Evolutionary conservation across 2,797 vertebrate genomes (phyloP).

Genomic region (Rhyacichthys aspro): DNA sequence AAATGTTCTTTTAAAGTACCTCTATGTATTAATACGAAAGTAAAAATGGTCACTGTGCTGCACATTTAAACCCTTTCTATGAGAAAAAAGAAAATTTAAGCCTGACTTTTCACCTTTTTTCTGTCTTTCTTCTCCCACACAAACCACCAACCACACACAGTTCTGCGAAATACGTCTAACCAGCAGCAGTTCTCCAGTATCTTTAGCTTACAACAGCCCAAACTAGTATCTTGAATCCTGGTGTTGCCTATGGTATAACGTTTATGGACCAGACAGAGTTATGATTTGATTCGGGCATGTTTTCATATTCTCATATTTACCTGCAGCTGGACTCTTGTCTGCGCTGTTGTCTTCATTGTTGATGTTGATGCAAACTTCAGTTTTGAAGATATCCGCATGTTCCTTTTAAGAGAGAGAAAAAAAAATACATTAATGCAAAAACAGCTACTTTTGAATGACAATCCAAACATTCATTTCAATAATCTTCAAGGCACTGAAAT

Average conservation of each 20-base stretch:
- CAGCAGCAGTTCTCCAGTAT: too few relatives aligned
- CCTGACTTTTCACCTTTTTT: too few relatives aligned
- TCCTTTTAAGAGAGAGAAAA: conserved; percentile 55
- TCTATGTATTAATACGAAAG: conserved; percentile 17
- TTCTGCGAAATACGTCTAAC: too few relatives aligned
- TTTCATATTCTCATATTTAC: conserved; percentile 47
- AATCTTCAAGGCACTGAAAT: conserved; percentile 1
- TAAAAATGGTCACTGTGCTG: conserved; percentile 9
- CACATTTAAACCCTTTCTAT: conserved; percentile 24
- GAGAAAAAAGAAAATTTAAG: conserved; percentile 30
- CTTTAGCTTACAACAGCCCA: too few relatives aligned
- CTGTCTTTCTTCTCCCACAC: too few relatives aligned
- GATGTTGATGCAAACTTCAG: conserved; percentile 27
- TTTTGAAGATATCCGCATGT: conserved; percentile 25
- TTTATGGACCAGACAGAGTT: not conserved
- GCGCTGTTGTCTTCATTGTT: conserved; percentile 35
- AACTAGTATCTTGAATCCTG: too few relatives aligned
- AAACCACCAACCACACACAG: too few relatives aligned
- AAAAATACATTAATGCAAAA: conserved; percentile 38
- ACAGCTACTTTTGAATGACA: conserved; percentile 18
- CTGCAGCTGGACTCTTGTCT: conserved; percentile 44
- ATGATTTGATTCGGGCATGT: not conserved
- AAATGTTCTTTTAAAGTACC: conserved; percentile 33
- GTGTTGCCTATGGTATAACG: not conserved
- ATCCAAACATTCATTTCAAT: conserved; percentile 16